Base-by-base conservation (phyloP, 1,140 invertebrate genomes). In the Pollicipes pollicipes region DNA sequence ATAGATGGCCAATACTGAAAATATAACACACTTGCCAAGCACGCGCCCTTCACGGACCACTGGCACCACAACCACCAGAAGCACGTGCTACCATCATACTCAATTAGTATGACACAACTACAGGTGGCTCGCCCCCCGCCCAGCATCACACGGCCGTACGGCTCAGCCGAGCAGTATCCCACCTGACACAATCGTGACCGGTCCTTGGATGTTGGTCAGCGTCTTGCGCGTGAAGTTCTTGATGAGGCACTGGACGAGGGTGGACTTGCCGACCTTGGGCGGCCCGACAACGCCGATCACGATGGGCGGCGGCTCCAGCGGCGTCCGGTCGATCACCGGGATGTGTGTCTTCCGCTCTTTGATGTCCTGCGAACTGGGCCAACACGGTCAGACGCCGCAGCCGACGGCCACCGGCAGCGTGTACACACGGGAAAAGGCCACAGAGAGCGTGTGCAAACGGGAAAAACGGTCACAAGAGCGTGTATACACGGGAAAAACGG, bases 181-280 rank as follows among this genome's bases (percentile, higher is more conserved):
- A 24, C 91, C 91, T 29, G 90, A 88, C 0, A 96, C 90, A 70
- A 97, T 79, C 16, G 86, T 97, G 3, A 97, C 89, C 8, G 95
- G 95, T 0, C 97, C 97, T 76, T 90, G 87, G 32, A 98, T 90
- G 70, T 89, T 89, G 0, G 87, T 88, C 0, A 99, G 82, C 73
- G 90, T 92, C 45, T 95, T 91, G 76, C 86, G 88, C 0, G 93
- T 90, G 76, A 90, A 99, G 78, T 90, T 91, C 81, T 91, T 95
- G 4, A 99, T 89, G 0, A 99, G 80, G 79, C 92, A 90, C 77
- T 91, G 88, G 68, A 99, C 88, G 2, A 99, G 79, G 17, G 94
- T 92, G 0, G 90, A 90, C 83, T 99, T 99, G 0, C 97, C 97
- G 13, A 98, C 95, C 82, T 97, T 95, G 32, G 95, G 92, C 0